Percentiles rank a stretch among this genome's conserved stretches.
Conservation (phyloP, 2,797 vertebrate species). For the Melanotaenia pygmaea region DNA sequence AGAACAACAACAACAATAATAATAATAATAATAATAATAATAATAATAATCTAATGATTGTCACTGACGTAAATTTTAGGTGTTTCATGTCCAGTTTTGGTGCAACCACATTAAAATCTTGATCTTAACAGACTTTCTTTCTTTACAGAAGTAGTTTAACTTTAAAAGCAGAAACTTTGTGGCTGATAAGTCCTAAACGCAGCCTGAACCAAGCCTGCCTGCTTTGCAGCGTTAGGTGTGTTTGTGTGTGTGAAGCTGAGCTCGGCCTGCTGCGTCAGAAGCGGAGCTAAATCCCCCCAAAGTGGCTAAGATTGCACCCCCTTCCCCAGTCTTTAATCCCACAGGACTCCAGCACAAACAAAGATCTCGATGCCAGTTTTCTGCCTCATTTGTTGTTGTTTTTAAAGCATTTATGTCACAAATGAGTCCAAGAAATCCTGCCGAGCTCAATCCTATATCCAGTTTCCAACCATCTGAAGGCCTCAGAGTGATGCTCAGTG, state of each 20-base stretch:
- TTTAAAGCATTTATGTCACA: background rate
- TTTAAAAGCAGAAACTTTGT: too few species aligned
- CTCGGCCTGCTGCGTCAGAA: conserved; percentile 13
- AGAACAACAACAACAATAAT: too few species aligned
- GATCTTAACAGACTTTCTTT: too few species aligned
- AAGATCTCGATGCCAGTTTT: background rate
- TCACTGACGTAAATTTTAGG: background rate
- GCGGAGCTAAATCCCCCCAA: conserved; percentile 7
- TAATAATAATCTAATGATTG: too few species aligned
- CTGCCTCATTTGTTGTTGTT: background rate
- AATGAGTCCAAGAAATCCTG: background rate
- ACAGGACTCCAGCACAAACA: background rate
- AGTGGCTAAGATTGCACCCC: background rate
- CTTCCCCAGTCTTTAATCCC: background rate
- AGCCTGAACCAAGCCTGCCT: background rate
- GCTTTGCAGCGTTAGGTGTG: background rate
- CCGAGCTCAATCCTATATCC: background rate
- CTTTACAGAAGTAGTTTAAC: too few species aligned
- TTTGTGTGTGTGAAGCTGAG: background rate
- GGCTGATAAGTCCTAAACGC: background rate
- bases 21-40: too few species aligned
- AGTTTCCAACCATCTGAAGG: background rate
- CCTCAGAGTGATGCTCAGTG: background rate
- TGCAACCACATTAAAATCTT: background rate
- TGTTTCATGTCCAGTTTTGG: background rate